Evolutionary conservation across 1,140 invertebrate genomes (phyloP).

Genomic region (Pemphigus obesinymphae): DNA sequence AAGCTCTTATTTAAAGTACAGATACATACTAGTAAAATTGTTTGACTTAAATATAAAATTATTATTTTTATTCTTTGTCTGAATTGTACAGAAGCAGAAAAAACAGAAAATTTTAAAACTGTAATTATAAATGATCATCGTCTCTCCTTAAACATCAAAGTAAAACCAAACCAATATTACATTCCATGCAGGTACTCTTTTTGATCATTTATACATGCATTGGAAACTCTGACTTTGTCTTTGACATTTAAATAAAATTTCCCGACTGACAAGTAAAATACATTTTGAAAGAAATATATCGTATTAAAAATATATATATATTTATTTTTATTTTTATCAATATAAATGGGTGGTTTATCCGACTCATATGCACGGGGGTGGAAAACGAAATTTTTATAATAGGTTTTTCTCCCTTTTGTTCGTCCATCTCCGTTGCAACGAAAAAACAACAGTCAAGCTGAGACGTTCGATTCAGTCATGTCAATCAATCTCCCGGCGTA

Average conservation of each 20-base stretch:
- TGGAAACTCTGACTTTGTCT: not conserved
- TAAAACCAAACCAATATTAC: not conserved
- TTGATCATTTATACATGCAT: not conserved
- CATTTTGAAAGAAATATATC: not conserved
- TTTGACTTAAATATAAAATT: no score
- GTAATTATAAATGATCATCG: no score
- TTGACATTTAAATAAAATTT: not conserved
- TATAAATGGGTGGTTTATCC: not conserved
- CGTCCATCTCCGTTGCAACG: not conserved
- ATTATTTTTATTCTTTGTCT: no score
- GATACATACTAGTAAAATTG: no score
- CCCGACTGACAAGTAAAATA: not conserved
- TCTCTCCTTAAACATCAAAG: not conserved
- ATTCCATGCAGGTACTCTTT: not conserved
- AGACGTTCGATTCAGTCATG: not conserved
- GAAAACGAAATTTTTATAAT: not conserved
- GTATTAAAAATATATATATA: no score
- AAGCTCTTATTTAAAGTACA: no score
- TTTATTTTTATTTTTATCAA: not conserved
- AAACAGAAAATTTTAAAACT: no score
- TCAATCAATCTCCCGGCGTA: conserved; percentile 3
- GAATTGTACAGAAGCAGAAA: no score
- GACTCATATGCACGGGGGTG: not conserved
- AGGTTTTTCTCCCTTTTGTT: not conserved
- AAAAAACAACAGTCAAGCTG: not conserved